Evolutionary conservation across 2,113 vertebrate genomes (phyloP).

Genomic region (Tetrao urogallus): DNA sequence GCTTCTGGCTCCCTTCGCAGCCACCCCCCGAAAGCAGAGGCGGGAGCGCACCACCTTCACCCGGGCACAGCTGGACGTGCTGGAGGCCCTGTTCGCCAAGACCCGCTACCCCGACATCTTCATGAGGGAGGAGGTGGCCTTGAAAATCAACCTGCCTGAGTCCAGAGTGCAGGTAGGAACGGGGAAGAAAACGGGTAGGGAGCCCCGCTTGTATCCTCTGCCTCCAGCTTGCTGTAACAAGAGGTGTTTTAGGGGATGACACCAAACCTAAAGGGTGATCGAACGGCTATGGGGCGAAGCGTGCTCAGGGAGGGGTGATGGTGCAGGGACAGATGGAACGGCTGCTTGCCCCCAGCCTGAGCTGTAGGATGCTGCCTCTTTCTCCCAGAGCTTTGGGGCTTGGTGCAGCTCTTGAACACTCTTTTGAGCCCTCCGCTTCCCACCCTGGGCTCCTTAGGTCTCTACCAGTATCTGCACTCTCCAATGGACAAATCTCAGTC

Average conservation of each 20-base stretch:
- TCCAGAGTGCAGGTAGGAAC: slow-evolving; percentile 91
- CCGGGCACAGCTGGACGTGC: slow-evolving; percentile 92
- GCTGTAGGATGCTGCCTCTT: fast-evolving
- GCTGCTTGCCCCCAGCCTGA: neutral
- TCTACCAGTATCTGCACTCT: too few species aligned
- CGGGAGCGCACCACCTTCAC: slow-evolving; percentile 97
- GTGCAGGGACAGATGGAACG: fast-evolving
- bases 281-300: neutral
- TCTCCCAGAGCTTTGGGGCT: fast-evolving
- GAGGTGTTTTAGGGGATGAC: fast-evolving
- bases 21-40: slow-evolving; percentile 93
- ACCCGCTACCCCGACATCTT: slow-evolving; percentile 99
- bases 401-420: neutral
- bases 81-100: slow-evolving; percentile 95
- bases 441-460: fast-evolving
- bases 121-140: slow-evolving; percentile 97
- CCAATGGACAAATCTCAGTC: neutral
- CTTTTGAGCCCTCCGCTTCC: neutral
- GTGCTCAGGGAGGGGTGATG: neutral
- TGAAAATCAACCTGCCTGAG: slow-evolving; percentile 97
- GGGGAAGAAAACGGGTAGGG: too few species aligned
- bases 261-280: neutral
- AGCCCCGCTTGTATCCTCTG: fast-evolving
- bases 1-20: slow-evolving; percentile 77
- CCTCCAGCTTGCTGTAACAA: too few species aligned